These are phyloP conservation scores for Parazoanthus darwini DNA, from an alignment of 92 coral and sea anemone genomes.

Conservation along the genomic window DNA sequence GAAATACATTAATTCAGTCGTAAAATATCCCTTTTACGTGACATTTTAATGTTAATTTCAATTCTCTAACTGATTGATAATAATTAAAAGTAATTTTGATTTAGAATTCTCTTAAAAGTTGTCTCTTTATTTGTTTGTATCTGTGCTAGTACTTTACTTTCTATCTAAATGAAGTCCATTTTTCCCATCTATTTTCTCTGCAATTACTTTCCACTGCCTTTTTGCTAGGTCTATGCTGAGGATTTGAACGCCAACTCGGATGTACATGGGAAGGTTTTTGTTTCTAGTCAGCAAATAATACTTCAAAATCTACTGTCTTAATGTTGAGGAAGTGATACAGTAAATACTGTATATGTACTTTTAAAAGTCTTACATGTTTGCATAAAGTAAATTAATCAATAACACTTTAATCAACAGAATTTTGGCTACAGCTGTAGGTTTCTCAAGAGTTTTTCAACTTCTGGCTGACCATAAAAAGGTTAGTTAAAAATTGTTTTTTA, in stretches of 20 bases:
- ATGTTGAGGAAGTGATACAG: neutral
- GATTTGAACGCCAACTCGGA: neutral
- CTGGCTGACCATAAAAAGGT: slow-evolving; percentile 77
- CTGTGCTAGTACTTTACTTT: neutral
- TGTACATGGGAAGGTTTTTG: neutral
- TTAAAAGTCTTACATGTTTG: neutral
- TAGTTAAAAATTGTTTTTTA: neutral
- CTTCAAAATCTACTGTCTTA: too few relatives aligned
- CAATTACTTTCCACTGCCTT: too few relatives aligned
- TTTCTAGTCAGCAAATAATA: neutral
- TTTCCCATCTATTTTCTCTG: too few relatives aligned
- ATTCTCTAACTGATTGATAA: neutral
- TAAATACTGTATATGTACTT: neutral
- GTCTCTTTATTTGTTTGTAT: neutral
- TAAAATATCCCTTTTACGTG: too few relatives aligned
- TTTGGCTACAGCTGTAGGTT: slow-evolving; percentile 71
- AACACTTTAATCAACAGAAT: slow-evolving; percentile 53
- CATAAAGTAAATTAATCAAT: neutral
- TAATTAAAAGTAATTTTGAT: neutral
- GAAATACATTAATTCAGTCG: too few relatives aligned
- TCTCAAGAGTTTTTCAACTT: slow-evolving; percentile 80
- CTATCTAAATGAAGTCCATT: too few relatives aligned
- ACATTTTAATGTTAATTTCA: neutral
- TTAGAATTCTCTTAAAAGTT: neutral
- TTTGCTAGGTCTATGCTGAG: neutral